phyloP scores from a whole-genome alignment of 2,888 invertebrate species.

The Torymus aiolomorphi region DNA sequence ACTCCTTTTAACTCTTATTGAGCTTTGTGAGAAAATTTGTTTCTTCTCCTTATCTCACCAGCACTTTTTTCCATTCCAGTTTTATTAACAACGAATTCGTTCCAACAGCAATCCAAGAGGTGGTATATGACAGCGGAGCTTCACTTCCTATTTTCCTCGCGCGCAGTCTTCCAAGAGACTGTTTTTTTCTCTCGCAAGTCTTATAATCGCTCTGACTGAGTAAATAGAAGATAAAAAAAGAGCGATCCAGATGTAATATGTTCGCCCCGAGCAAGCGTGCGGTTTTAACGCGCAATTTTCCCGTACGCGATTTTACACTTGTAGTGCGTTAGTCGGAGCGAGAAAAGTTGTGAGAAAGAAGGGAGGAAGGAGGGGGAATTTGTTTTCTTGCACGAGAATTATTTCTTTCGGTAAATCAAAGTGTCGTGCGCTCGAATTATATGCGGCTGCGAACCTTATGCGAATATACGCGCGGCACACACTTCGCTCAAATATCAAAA shows the following conservation, averaged over 20 bases:
- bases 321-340: too few relatives aligned
- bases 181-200: conserved; percentile 18
- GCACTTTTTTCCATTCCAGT: conserved; percentile 13
- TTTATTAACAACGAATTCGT: conserved; percentile 33
- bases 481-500: conserved; percentile 23
- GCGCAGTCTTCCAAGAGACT: conserved; percentile 20
- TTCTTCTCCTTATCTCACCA: neutral
- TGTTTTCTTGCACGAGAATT: conserved; percentile 40
- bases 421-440: conserved; percentile 30
- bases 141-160: neutral
- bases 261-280: conserved; percentile 9
- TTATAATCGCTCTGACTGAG: conserved; percentile 11
- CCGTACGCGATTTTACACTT: neutral
- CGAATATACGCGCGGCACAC: neutral
- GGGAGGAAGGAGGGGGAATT: conserved; percentile 11
- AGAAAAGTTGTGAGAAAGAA: too few relatives aligned
- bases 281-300: conserved; percentile 47
- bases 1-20: conserved; percentile 7
- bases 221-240: conserved; percentile 38
- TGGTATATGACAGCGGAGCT: neutral
- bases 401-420: conserved; percentile 51
- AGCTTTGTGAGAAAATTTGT: conserved; percentile 5
- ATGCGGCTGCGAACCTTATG: neutral
- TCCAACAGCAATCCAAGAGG: conserved; percentile 7
- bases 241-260: conserved; percentile 5